Percentiles rank a stretch among this genome's conserved stretches.
Evolutionary conservation across 2,888 invertebrate genomes (phyloP).

Genomic region (Caenorhabditis zanzibari): DNA sequence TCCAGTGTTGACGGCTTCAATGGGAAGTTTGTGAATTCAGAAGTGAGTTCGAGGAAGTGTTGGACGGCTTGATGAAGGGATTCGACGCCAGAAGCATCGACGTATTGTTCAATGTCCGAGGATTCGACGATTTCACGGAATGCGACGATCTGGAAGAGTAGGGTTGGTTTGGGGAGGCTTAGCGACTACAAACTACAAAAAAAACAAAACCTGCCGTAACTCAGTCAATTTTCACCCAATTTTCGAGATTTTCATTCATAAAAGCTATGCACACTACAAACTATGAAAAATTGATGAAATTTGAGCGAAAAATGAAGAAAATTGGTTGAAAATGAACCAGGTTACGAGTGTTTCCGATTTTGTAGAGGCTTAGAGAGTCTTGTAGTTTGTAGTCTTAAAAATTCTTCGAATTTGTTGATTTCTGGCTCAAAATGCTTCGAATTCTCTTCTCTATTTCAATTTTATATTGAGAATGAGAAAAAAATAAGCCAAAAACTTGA

Average conservation of each 20-base stretch:
- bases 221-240: neutral
- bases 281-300: too few species aligned
- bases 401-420: too few species aligned
- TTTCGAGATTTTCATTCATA: neutral
- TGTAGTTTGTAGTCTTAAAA: too few species aligned
- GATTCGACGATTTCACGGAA: slow-evolving; percentile 39
- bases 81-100: slow-evolving; percentile 20
- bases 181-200: too few species aligned
- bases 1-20: slow-evolving; percentile 30
- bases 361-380: slow-evolving; percentile 10
- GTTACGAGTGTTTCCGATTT: neutral
- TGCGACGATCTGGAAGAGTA: slow-evolving; percentile 31
- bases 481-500: too few species aligned
- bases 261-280: neutral
- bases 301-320: too few species aligned
- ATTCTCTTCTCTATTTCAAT: too few species aligned
- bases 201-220: too few species aligned
- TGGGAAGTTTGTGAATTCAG: slow-evolving; percentile 46
- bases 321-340: too few species aligned
- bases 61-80: slow-evolving; percentile 24
- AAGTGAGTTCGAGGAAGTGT: slow-evolving; percentile 31
- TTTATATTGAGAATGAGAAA: too few species aligned
- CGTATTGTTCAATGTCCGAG: slow-evolving; percentile 7
- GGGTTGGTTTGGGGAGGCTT: neutral
- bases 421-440: too few species aligned